These are phyloP conservation scores for Uria aalge DNA, from an alignment of 2,113 vertebrate genomes.

Conservation along the genomic window DNA sequence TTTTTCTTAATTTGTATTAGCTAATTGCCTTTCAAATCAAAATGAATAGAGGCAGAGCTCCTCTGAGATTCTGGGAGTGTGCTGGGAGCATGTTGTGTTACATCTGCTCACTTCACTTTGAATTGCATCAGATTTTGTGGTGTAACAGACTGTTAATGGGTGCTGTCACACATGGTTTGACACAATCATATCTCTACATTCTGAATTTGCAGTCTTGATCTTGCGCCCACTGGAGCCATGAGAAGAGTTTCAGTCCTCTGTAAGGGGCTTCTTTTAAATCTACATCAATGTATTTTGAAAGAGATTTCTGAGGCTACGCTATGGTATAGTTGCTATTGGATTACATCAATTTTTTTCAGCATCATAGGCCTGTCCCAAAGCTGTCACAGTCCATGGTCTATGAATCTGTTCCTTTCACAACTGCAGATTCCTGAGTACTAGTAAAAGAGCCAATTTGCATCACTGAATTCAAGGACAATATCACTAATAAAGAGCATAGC, in stretches of 20 bases:
- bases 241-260: not conserved
- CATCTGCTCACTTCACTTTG: slow-evolving; percentile 25
- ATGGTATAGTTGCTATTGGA: not conserved
- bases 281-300: not conserved
- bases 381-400: not conserved
- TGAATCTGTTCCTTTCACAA: not conserved
- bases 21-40: not conserved
- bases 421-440: not conserved
- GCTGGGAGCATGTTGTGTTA: not conserved
- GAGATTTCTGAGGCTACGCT: not conserved
- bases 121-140: not conserved
- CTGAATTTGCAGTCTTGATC: not conserved
- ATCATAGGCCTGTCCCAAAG: not conserved
- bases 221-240: not conserved
- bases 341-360: not conserved
- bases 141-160: not conserved
- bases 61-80: not conserved
- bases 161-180: not conserved
- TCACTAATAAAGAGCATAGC: not conserved
- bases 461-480: not conserved
- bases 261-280: not conserved
- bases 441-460: not conserved
- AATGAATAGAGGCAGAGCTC: not conserved
- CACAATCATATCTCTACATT: not conserved
- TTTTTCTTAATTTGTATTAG: slow-evolving; percentile 14